Evolutionary conservation across 2,888 invertebrate species (phyloP).

Genomic region (Eubasilissa splendida): DNA sequence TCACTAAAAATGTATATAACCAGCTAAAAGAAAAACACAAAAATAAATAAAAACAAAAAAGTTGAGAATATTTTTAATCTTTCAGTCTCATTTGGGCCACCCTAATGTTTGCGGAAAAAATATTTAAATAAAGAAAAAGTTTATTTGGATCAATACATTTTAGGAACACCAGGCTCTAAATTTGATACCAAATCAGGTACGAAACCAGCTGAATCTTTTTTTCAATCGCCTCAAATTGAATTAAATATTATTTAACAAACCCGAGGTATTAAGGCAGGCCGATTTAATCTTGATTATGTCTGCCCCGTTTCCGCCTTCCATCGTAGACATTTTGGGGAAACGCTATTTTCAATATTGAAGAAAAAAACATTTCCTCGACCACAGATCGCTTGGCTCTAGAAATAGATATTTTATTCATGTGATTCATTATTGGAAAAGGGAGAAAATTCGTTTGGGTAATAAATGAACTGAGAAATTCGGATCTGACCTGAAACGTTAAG

Average conservation of each 20-base stretch:
- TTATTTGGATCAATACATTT: no score
- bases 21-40: no score
- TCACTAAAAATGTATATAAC: no score
- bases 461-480: constrained; percentile 49
- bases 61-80: no score
- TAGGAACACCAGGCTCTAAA: no score
- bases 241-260: constrained; percentile 28
- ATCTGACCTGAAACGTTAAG: constrained; percentile 1
- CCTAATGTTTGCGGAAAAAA: no score
- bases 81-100: no score
- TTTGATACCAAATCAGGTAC: constrained; percentile 17
- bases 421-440: constrained; percentile 53
- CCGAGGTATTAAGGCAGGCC: constrained; percentile 23
- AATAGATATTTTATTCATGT: constrained; percentile 58
- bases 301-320: constrained; percentile 38
- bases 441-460: constrained; percentile 49
- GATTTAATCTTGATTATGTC: constrained; percentile 38
- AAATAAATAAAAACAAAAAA: no score
- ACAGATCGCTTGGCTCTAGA: constrained; percentile 40
- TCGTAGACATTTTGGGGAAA: constrained; percentile 23
- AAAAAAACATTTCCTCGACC: constrained; percentile 30
- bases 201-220: constrained; percentile 14
- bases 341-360: constrained; percentile 36
- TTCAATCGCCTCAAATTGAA: constrained; percentile 16
- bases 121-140: no score